phyloP scores from a whole-genome alignment of 2,113 vertebrate species.

The Peromyscus polionotus region DNA sequence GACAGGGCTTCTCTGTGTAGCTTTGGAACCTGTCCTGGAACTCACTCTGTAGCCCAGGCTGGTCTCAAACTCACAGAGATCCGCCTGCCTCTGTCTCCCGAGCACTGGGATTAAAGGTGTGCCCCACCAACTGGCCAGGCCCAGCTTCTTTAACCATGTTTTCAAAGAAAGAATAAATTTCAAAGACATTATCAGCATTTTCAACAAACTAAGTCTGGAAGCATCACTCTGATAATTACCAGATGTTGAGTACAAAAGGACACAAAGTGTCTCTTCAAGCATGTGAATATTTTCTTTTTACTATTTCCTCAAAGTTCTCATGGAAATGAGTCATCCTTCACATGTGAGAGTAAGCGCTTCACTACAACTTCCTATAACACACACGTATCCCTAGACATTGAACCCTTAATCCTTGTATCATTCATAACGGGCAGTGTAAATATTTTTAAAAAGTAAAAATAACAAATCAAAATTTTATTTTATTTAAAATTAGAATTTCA shows the following conservation, averaged over 20 bases:
- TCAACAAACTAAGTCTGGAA: constrained; percentile 46
- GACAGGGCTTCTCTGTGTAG: too few species aligned
- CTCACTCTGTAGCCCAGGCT: not conserved
- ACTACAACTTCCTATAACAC: not conserved
- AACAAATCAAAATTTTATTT: not conserved
- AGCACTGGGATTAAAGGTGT: not conserved
- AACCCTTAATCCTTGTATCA: not conserved
- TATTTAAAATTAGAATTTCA: constrained; percentile 59
- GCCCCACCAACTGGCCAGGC: not conserved
- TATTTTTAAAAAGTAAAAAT: not conserved
- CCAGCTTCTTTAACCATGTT: not conserved
- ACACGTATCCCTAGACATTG: not conserved
- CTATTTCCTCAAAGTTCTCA: constrained; percentile 1
- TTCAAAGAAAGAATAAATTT: constrained; percentile 40
- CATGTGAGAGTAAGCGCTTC: not conserved
- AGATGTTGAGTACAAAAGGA: not conserved
- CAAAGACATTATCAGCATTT: constrained; percentile 35
- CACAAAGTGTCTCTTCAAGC: not conserved
- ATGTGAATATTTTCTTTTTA: constrained; percentile 39
- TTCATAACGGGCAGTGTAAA: not conserved
- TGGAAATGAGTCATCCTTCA: not conserved
- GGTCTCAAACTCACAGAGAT: not conserved
- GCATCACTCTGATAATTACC: not conserved
- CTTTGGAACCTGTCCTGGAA: too few species aligned
- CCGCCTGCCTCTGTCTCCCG: too few species aligned